These are phyloP conservation scores for Aythya baeri DNA, from an alignment of 2,113 vertebrate species.

Conservation along the genomic window DNA sequence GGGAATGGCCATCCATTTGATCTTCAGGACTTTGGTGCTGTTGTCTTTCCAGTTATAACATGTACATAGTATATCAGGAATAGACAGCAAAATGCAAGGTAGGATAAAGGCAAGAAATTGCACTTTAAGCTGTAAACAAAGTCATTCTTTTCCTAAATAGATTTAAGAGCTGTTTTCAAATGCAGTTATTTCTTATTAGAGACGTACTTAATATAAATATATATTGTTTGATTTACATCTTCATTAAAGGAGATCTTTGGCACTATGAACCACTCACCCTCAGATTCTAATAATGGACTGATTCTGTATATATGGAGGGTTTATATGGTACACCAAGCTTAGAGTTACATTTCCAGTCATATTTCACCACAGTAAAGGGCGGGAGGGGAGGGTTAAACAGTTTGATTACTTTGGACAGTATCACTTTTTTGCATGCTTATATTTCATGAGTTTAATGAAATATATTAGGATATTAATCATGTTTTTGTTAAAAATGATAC, in stretches of 20 bases:
- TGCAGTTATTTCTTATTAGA: not conserved
- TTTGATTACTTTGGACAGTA: slow-evolving; percentile 70
- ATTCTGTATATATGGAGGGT: not conserved
- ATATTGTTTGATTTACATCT: not conserved
- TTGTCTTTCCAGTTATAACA: not conserved
- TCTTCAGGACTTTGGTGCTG: not conserved
- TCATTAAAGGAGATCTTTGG: not conserved
- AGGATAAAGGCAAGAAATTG: not conserved
- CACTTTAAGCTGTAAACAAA: not conserved
- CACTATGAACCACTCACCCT: not conserved
- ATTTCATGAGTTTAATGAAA: not conserved
- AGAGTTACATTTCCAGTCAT: not conserved
- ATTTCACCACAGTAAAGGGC: slow-evolving; percentile 80
- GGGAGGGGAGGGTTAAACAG: not conserved
- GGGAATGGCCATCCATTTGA: not conserved
- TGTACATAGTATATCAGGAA: not conserved
- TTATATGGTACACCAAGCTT: not conserved
- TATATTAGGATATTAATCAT: not conserved
- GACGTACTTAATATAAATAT: not conserved
- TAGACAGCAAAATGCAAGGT: not conserved
- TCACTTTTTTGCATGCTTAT: slow-evolving; percentile 66
- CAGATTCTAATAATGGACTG: not conserved
- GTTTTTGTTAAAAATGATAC: slow-evolving; percentile 74
- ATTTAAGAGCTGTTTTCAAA: not conserved
- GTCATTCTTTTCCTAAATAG: not conserved